These are phyloP conservation scores for Rhadinocentrus ornatus DNA, from an alignment of 2,797 vertebrate genomes.

Conservation along the genomic window DNA sequence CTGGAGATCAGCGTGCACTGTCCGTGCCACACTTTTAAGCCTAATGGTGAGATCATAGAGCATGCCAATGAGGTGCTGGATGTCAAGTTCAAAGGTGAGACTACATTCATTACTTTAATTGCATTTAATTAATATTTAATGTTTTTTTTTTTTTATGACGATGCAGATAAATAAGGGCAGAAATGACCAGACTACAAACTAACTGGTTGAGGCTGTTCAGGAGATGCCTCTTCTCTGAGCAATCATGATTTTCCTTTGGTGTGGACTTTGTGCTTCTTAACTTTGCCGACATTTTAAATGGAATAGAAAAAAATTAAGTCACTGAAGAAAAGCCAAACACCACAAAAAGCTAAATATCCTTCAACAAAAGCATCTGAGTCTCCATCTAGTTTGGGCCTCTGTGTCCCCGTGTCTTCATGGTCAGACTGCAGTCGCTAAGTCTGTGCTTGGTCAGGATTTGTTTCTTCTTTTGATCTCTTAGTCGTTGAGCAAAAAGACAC, in stretches of 20 bases:
- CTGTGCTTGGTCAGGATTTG: slow-evolving; percentile 40
- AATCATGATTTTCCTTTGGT: not conserved
- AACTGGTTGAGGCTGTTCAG: not conserved
- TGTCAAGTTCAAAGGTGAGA: slow-evolving; percentile 95
- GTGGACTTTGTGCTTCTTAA: not conserved
- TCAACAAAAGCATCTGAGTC: not conserved
- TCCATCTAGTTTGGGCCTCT: not conserved
- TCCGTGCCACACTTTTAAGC: slow-evolving; percentile 94
- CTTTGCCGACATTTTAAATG: not conserved
- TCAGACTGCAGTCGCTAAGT: slow-evolving; percentile 37
- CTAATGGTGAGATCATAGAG: slow-evolving; percentile 93
- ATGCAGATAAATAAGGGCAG: not conserved
- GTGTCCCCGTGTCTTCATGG: slow-evolving; percentile 8
- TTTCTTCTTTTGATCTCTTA: slow-evolving; percentile 47
- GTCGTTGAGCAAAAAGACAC: slow-evolving; percentile 24
- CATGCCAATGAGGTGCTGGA: slow-evolving; percentile 92
- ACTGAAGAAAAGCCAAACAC: not conserved
- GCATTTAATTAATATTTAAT: no score
- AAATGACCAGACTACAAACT: not conserved
- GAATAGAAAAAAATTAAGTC: not conserved
- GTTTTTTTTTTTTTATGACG: not conserved
- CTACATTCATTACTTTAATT: slow-evolving; percentile 12
- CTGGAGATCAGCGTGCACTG: slow-evolving; percentile 98
- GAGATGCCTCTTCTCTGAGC: not conserved
- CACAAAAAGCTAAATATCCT: not conserved